Conservation (phyloP, 2,113 vertebrate genomes). For the Meleagris gallopavo region DNA sequence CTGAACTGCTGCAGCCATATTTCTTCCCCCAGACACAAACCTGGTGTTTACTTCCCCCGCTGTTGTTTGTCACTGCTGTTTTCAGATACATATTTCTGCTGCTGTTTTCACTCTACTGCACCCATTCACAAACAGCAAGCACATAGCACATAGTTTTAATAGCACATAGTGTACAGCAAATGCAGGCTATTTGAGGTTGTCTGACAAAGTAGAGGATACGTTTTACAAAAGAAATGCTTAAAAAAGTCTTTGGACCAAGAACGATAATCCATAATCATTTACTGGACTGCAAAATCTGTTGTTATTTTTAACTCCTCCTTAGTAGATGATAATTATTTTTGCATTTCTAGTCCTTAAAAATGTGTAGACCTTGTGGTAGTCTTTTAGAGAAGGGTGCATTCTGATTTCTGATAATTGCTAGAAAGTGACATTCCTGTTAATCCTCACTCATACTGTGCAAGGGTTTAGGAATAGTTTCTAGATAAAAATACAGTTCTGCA, state of each 20-base stretch:
- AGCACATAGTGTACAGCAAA: background rate
- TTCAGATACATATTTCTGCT: background rate
- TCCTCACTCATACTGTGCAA: background rate
- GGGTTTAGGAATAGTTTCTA: conserved; percentile 34
- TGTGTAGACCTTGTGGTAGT: background rate
- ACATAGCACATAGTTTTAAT: too few species aligned
- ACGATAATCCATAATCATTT: background rate
- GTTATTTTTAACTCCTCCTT: background rate
- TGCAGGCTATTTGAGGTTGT: background rate
- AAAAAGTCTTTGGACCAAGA: background rate
- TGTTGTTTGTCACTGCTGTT: background rate
- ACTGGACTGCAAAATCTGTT: background rate
- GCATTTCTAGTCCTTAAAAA: background rate
- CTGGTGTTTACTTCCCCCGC: background rate
- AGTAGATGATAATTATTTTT: background rate
- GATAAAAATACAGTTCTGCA: background rate
- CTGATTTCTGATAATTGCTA: background rate
- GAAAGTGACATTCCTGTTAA: conserved; percentile 1
- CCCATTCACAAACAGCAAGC: background rate
- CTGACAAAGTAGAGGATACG: background rate
- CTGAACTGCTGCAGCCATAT: background rate
- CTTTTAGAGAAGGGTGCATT: background rate
- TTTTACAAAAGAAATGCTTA: background rate
- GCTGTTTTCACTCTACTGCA: background rate
- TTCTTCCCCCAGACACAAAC: background rate